Conservation (phyloP, 2,113 vertebrate genomes). For the Vulpes vulpes region DNA sequence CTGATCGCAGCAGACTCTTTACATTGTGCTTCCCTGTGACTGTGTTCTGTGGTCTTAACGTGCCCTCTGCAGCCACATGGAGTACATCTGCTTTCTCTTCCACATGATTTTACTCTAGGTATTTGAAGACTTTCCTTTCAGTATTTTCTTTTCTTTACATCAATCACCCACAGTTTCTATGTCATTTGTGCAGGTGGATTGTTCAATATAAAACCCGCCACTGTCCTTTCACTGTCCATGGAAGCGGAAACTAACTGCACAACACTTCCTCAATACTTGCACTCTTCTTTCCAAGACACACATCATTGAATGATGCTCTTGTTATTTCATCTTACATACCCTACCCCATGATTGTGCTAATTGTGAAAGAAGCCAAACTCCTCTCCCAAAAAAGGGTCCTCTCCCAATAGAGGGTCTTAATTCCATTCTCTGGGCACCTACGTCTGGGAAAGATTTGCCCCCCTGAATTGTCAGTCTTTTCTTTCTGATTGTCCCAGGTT, state of each 20-base stretch:
- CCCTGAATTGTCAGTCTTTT: neutral
- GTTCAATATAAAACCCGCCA: neutral
- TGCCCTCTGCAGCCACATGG: neutral
- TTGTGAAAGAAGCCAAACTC: neutral
- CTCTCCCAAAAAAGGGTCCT: neutral
- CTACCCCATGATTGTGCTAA: neutral
- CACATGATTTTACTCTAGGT: neutral
- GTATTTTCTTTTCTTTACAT: neutral
- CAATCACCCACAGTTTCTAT: neutral
- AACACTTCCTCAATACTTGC: neutral
- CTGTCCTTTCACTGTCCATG: neutral
- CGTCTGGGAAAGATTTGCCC: neutral
- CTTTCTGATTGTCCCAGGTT: constrained; percentile 79
- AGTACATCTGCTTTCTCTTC: neutral
- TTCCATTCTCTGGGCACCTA: neutral
- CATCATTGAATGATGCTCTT: neutral
- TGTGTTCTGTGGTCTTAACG: neutral
- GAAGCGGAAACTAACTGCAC: neutral
- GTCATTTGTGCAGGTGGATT: neutral
- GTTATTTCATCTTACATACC: neutral
- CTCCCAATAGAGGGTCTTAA: neutral
- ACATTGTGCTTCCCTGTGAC: neutral
- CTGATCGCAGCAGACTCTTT: neutral
- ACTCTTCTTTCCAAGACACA: neutral
- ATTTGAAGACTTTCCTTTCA: neutral